phyloP scores from a whole-genome alignment of 2,888 invertebrate species.

The Cepaea hortensis region DNA sequence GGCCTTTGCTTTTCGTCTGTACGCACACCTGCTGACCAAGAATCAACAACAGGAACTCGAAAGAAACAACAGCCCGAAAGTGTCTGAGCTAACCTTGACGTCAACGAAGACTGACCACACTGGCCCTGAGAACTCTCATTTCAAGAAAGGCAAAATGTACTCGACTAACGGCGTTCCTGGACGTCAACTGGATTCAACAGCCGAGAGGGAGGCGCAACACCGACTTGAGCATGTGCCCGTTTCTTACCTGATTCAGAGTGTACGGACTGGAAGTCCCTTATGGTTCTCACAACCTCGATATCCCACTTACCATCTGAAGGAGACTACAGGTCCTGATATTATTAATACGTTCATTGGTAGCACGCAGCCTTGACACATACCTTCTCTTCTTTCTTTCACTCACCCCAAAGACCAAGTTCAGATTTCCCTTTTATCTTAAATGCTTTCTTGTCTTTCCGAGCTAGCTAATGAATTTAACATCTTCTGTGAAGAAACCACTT shows the following conservation, averaged over 20 bases:
- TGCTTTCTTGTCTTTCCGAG: too few species aligned
- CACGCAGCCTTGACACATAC: too few species aligned
- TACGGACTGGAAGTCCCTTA: neutral
- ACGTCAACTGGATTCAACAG: neutral
- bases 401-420: too few species aligned
- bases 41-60: neutral
- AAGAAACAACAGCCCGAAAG: neutral
- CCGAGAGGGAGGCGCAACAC: neutral
- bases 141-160: too few species aligned
- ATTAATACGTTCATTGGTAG: neutral
- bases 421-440: too few species aligned
- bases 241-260: neutral
- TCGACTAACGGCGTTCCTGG: too few species aligned
- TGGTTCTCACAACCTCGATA: neutral
- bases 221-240: neutral
- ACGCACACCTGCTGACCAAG: neutral
- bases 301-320: neutral
- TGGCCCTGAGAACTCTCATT: too few species aligned
- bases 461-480: too few species aligned
- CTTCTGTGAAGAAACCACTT: too few species aligned
- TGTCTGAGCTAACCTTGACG: neutral
- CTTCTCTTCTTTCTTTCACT: too few species aligned
- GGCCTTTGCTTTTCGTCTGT: constrained; percentile 74
- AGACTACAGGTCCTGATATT: neutral
- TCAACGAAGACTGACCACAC: neutral